Conservation (phyloP, 1,140 invertebrate genomes). For the Mesaphorura yosii region DNA sequence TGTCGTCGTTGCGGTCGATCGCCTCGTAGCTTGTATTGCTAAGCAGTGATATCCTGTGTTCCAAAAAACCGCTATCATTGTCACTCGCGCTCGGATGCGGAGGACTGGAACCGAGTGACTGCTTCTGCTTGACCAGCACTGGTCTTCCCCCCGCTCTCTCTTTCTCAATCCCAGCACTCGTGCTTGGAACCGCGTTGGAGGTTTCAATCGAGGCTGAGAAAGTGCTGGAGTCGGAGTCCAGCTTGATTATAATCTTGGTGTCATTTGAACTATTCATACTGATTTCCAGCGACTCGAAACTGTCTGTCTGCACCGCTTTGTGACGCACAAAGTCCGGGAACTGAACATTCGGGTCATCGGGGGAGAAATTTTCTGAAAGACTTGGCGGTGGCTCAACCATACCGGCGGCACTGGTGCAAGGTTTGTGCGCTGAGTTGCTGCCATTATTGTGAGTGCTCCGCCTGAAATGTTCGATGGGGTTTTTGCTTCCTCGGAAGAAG, state of each 20-base stretch:
- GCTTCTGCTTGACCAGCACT: slow-evolving; percentile 64
- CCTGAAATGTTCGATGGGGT: no score
- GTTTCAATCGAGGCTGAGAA: neutral
- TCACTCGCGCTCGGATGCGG: slow-evolving; percentile 28
- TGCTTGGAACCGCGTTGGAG: neutral
- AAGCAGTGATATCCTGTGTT: neutral
- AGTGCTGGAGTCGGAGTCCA: no score
- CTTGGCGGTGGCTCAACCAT: neutral
- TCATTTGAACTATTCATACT: no score
- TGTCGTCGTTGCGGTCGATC: neutral
- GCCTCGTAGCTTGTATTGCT: neutral
- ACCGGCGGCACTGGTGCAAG: neutral
- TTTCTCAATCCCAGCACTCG: neutral
- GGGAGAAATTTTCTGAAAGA: neutral
- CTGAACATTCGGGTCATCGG: neutral
- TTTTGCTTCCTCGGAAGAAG: slow-evolving; percentile 24
- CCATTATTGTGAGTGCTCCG: no score
- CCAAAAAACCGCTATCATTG: neutral
- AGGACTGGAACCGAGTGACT: slow-evolving; percentile 53
- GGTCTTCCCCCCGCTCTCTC: slow-evolving; percentile 35
- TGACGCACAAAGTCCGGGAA: slow-evolving; percentile 18
- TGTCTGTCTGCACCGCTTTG: slow-evolving; percentile 24
- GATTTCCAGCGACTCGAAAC: slow-evolving; percentile 29
- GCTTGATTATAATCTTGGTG: no score
- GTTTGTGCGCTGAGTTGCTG: no score